Percentiles rank a stretch among this genome's conserved stretches.
These are phyloP conservation scores for Scyliorhinus canicula DNA, from an alignment of 2,797 vertebrate species.

Conservation along the genomic window DNA sequence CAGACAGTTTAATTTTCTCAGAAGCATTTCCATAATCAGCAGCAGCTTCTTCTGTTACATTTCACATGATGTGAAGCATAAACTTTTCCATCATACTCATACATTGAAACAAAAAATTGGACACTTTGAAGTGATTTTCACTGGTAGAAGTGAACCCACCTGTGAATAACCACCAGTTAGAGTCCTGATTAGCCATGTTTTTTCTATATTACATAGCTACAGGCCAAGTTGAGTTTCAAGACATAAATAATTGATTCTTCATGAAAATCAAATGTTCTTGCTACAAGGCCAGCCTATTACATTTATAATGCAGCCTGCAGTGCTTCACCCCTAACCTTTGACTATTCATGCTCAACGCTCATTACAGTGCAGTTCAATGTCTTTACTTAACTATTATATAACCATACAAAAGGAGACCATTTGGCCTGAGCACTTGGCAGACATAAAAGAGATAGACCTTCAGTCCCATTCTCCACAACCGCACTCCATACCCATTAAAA, in stretches of 20 bases:
- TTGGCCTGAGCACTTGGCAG: background rate
- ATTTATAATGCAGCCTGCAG: background rate
- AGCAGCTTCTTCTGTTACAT: background rate
- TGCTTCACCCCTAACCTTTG: background rate
- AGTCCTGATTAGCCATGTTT: background rate
- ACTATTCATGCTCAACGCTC: background rate
- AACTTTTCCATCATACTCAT: conserved; percentile 23
- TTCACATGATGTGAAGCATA: conserved; percentile 16
- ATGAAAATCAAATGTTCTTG: conserved; percentile 23
- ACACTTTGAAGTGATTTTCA: conserved; percentile 27
- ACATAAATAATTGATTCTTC: conserved; percentile 31
- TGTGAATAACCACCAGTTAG: conserved; percentile 11
- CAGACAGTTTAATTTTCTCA: background rate
- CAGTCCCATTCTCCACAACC: background rate
- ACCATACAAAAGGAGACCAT: background rate
- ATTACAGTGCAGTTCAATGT: background rate
- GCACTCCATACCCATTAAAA: too few relatives aligned
- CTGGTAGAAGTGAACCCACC: conserved; percentile 5
- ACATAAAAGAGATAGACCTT: background rate
- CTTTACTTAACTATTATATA: background rate
- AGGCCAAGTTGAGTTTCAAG: background rate
- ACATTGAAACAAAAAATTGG: background rate
- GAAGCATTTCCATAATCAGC: conserved; percentile 1
- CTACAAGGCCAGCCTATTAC: background rate
- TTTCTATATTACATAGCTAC: background rate